Evolutionary conservation across 2,888 invertebrate species (phyloP).

Genomic region (Caenorhabditis sp.): DNA sequence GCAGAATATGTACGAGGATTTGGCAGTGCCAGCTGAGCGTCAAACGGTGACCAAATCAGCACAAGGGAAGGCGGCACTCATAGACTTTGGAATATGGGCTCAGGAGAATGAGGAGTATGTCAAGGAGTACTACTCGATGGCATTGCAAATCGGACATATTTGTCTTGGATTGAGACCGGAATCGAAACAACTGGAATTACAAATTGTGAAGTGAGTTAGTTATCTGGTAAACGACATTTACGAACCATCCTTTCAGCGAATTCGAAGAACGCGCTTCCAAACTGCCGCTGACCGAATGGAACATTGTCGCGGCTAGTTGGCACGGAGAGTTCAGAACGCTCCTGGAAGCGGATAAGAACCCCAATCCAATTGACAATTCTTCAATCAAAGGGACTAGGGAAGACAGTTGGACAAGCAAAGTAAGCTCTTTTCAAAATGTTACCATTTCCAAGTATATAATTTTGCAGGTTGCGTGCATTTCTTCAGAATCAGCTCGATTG

Average conservation of each 20-base stretch:
- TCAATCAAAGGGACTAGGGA: conserved; percentile 55
- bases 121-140: conserved; percentile 60
- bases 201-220: conserved; percentile 60
- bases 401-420: conserved; percentile 54
- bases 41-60: conserved; percentile 54
- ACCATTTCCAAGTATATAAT: neutral
- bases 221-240: neutral
- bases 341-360: conserved; percentile 47
- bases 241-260: conserved; percentile 5
- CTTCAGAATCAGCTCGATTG: conserved; percentile 63
- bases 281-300: conserved; percentile 60
- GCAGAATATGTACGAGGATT: conserved; percentile 57
- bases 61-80: conserved; percentile 57
- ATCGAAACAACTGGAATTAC: conserved; percentile 50
- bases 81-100: conserved; percentile 72
- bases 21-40: conserved; percentile 55
- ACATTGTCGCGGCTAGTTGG: conserved; percentile 68
- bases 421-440: neutral
- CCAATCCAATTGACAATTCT: conserved; percentile 61
- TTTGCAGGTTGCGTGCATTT: conserved; percentile 64
- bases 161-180: conserved; percentile 72
- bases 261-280: conserved; percentile 37
- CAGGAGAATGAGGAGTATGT: conserved; percentile 59
- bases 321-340: conserved; percentile 61
- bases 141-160: conserved; percentile 70